phyloP scores from a whole-genome alignment of 2,797 vertebrate genomes.

The Molossus molossus region DNA sequence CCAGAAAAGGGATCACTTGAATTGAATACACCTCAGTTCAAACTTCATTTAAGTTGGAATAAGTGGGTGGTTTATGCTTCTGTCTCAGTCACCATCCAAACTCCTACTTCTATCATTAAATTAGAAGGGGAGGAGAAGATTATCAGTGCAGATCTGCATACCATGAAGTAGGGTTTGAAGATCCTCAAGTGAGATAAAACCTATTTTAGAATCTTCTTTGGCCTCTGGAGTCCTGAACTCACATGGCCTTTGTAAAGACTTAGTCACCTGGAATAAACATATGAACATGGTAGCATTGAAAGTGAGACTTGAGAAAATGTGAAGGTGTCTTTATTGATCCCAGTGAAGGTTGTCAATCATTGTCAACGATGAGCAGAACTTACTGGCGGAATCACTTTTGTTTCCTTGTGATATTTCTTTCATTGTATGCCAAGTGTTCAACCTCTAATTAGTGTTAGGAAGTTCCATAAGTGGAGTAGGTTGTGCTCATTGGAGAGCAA shows the following conservation, averaged over 20 bases:
- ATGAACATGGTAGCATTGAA: background rate
- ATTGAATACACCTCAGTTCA: background rate
- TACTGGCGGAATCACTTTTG: background rate
- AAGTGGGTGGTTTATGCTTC: background rate
- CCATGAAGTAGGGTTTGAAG: background rate
- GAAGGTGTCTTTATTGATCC: background rate
- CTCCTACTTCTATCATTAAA: background rate
- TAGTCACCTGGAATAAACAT: background rate
- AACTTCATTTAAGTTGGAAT: background rate
- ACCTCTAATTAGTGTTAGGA: background rate
- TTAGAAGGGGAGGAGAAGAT: constrained; percentile 8
- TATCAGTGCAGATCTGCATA: background rate
- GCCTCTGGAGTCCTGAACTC: background rate
- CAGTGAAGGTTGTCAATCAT: background rate
- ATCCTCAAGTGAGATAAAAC: background rate
- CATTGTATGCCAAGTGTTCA: background rate
- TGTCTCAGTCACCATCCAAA: background rate
- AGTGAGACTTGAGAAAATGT: constrained; percentile 2
- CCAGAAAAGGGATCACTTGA: background rate
- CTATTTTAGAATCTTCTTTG: background rate
- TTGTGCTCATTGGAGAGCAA: background rate
- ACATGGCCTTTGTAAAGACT: background rate
- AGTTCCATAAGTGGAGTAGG: background rate
- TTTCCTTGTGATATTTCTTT: background rate
- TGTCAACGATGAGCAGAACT: background rate